Evolutionary conservation across 2,113 vertebrate genomes (phyloP).

Genomic region (Scalopus aquaticus): DNA sequence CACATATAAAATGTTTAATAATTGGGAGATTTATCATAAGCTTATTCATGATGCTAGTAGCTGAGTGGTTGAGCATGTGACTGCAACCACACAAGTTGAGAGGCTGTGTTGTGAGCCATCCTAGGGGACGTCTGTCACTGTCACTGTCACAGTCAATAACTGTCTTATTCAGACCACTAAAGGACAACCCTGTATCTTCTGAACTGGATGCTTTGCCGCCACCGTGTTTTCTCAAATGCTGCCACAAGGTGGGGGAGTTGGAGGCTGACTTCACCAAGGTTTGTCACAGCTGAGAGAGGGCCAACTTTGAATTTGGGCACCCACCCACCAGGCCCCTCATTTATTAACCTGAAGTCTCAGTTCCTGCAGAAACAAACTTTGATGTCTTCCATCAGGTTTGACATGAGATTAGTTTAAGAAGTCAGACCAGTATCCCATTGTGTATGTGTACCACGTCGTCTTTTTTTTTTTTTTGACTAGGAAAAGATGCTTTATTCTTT

Average conservation of each 20-base stretch:
- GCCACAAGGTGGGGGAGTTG: background rate
- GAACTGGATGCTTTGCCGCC: background rate
- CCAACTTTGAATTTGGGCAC: background rate
- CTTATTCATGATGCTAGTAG: background rate
- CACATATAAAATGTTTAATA: conserved; percentile 8
- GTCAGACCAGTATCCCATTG: too few relatives aligned
- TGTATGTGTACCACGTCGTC: too few relatives aligned
- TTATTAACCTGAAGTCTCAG: background rate
- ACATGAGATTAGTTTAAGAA: background rate
- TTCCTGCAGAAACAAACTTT: background rate
- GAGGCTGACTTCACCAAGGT: background rate
- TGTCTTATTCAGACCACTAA: background rate
- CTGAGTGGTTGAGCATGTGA: background rate
- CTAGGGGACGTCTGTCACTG: background rate
- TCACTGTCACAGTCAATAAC: background rate
- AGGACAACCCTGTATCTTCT: background rate
- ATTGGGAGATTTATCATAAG: background rate
- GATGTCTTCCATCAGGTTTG: background rate
- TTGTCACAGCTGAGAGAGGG: background rate
- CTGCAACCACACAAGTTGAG: background rate
- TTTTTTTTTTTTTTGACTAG: too few relatives aligned
- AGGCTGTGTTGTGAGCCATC: background rate
- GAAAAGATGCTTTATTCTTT: too few relatives aligned
- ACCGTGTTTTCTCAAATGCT: background rate
- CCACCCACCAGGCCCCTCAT: background rate